A percentile compares a stretch with the other conserved stretches of the same genome.
Conservation (phyloP, 2,797 vertebrate species). For the Rhinogobio ventralis region DNA sequence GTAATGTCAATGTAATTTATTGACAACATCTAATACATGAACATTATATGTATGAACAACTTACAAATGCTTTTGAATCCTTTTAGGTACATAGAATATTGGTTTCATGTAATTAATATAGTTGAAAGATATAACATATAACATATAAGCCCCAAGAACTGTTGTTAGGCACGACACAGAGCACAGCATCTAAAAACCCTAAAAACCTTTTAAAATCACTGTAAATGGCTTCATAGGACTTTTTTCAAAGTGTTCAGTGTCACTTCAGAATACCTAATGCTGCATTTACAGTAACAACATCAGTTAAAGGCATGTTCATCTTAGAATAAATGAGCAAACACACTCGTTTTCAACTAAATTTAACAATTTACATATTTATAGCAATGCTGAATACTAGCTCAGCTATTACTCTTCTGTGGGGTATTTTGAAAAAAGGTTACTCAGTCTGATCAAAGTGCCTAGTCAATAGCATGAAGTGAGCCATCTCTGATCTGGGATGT, state of each 20-base stretch:
- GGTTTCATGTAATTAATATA: background rate
- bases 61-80: background rate
- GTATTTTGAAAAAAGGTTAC: background rate
- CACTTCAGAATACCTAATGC: background rate
- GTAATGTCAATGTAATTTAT: background rate
- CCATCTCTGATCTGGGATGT: conserved; percentile 1
- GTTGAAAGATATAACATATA: background rate
- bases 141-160: background rate
- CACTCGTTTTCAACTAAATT: background rate
- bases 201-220: background rate
- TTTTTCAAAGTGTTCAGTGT: background rate
- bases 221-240: background rate
- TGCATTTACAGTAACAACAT: background rate
- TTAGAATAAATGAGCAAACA: background rate
- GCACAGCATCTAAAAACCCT: background rate
- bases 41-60: no score
- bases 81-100: background rate
- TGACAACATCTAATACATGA: background rate
- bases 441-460: conserved; percentile 20
- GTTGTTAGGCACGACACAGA: background rate
- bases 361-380: background rate
- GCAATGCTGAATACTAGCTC: background rate
- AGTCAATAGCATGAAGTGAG: background rate
- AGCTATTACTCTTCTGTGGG: background rate
- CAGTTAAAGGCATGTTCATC: no score